phyloP scores from a whole-genome alignment of 2,113 vertebrate genomes.

The Gobiocypris rarus region DNA sequence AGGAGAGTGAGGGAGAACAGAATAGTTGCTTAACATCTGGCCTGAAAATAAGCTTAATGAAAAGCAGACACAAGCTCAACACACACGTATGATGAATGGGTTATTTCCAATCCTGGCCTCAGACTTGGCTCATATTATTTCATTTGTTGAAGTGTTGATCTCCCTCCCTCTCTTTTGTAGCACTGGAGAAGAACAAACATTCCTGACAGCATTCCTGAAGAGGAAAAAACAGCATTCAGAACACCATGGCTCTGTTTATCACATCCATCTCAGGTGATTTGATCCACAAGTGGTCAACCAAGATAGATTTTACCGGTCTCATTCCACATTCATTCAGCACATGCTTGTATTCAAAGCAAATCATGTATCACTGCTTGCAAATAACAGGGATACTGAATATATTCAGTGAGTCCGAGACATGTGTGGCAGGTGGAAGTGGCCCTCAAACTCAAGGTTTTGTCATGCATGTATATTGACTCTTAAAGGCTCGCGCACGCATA shows the following conservation, averaged over 20 bases:
- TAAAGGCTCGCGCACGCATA: neutral
- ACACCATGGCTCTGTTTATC: conserved; percentile 4
- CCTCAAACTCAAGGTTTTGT: neutral
- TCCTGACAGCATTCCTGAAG: conserved; percentile 46
- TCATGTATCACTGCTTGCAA: neutral
- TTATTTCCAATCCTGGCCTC: neutral
- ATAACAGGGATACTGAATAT: neutral
- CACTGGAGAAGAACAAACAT: conserved; percentile 42
- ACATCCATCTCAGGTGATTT: neutral
- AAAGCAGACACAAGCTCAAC: conserved; percentile 17
- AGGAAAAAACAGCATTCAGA: conserved; percentile 22
- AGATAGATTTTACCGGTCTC: neutral
- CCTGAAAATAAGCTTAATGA: conserved; percentile 41
- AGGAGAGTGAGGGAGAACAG: neutral
- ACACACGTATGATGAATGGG: conserved; percentile 19
- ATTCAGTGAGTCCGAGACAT: neutral
- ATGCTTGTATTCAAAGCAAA: neutral
- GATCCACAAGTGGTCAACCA: conserved; percentile 2
- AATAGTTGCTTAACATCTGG: conserved; percentile 25
- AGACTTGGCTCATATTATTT: conserved; percentile 36
- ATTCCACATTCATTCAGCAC: neutral
- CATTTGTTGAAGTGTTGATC: conserved; percentile 20
- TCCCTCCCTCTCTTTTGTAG: neutral
- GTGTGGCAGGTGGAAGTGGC: neutral
- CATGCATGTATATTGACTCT: neutral